Evolutionary conservation across 92 coral and sea anemone genomes (phyloP).

Genomic region (Palythoa heliodiscus): DNA sequence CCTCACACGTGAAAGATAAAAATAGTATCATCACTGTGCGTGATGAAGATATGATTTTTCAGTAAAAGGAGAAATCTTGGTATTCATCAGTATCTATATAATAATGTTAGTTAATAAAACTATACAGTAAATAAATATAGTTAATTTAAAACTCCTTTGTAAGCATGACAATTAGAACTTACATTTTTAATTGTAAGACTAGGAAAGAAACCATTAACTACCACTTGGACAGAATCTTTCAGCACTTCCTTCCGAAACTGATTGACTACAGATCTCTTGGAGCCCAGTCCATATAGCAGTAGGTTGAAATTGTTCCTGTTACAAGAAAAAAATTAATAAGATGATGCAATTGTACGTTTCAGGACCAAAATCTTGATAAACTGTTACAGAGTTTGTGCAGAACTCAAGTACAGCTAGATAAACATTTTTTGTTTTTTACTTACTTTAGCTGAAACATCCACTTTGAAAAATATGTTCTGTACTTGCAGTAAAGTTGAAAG

Average conservation of each 20-base stretch:
- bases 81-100: no score
- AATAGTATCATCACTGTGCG: no score
- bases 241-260: slow-evolving; percentile 86
- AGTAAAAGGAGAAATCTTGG: no score
- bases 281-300: slow-evolving; percentile 93
- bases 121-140: no score
- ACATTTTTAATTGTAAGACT: slow-evolving; percentile 94
- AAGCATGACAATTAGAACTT: slow-evolving; percentile 19
- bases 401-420: no score
- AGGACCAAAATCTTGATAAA: no score
- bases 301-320: slow-evolving; percentile 87
- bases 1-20: no score
- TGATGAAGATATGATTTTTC: no score
- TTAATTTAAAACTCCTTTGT: no score
- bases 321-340: neutral
- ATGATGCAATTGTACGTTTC: no score
- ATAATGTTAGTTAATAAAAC: no score
- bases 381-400: no score
- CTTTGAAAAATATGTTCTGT: slow-evolving; percentile 76
- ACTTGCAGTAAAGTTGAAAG: slow-evolving; percentile 68
- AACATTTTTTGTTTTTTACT: neutral
- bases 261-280: slow-evolving; percentile 85
- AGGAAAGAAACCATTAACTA: slow-evolving; percentile 95
- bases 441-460: slow-evolving; percentile 97
- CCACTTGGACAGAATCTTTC: slow-evolving; percentile 68